Base-by-base conservation (phyloP, 2,113 vertebrate species). In the Ursus arctos region DNA sequence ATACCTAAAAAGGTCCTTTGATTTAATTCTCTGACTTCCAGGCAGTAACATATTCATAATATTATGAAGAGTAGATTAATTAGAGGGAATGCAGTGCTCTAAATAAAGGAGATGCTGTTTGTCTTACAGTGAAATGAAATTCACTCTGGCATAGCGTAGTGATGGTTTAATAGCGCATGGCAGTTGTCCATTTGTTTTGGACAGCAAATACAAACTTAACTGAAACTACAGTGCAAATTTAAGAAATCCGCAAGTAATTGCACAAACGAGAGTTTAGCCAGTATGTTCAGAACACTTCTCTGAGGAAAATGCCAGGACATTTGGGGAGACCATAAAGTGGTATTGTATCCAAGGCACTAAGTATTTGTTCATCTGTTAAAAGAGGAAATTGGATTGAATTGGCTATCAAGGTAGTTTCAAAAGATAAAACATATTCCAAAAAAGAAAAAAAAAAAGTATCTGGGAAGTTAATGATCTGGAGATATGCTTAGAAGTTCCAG, bases 131-230 rank as follows among this genome's bases (percentile, higher is more conserved):
- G 47, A 92, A 81, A 59, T 94, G 71, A 80, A 86, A 31, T 81
- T 74, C 94, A 91, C 33, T 31, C 55, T 63, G 51, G 14, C 77
- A 83, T 57, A 74, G 36, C 74, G 31, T 51, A 61, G 4, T 81
- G 63, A 67, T 22, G 80, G 61, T 83, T 96, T 83, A 79, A 83
- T 77, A 95, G 63, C 47, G 7, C 43, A 28, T 69, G 28, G 24
- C 40, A 92, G 12, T 55, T 36, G 24, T 67, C 69, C 63, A 31
- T 63, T 90, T 86, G 21, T 57, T 95, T 72, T 47, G 7, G 24
- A 65, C 21, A 88, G 81, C 15, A 95, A 79, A 88, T 65, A 43
- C 15, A 91, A 88, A 71, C 92, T 83, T 92, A 33, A 89, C 80
- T 92, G 83, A 82, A 95, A 88, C 26, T 94, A 31, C 7, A 65